These are phyloP conservation scores for Caretta caretta DNA, from an alignment of 2,113 vertebrate genomes.

Conservation along the genomic window DNA sequence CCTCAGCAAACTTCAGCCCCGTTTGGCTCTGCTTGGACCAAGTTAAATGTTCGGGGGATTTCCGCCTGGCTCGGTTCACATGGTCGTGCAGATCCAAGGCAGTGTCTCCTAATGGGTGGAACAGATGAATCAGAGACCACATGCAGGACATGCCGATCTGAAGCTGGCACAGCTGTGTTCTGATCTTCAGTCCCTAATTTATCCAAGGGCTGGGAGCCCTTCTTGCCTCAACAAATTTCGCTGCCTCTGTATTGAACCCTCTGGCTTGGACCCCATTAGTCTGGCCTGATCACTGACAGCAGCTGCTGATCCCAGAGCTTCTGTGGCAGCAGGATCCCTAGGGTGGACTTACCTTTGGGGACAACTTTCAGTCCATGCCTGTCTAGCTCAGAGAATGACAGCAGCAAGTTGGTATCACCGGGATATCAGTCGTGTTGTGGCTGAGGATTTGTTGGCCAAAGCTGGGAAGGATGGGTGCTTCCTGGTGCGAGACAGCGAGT, in stretches of 20 bases:
- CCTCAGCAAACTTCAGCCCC: neutral
- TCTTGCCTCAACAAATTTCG: neutral
- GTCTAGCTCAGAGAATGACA: slow-evolving; percentile 60
- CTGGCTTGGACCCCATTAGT: neutral
- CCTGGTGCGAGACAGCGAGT: slow-evolving; percentile 92
- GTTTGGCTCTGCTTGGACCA: accelerated
- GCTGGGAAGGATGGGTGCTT: slow-evolving; percentile 89
- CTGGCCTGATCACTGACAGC: neutral
- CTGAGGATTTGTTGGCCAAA: slow-evolving; percentile 87
- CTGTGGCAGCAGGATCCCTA: neutral
- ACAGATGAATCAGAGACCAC: neutral
- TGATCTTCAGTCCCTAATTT: neutral
- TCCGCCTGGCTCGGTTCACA: neutral
- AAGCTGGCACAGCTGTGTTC: neutral
- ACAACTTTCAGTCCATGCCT: accelerated
- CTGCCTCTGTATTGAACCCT: neutral
- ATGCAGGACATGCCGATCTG: neutral
- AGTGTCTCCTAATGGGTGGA: neutral
- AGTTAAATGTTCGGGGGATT: accelerated
- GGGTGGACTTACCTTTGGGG: neutral
- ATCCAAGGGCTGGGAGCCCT: neutral
- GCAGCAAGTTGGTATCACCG: slow-evolving; percentile 87
- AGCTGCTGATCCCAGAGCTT: neutral
- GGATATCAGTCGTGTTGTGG: slow-evolving; percentile 88
- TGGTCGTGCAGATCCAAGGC: neutral